These are phyloP conservation scores for Tachuris rubrigastra DNA, from an alignment of 2,113 vertebrate species.

Conservation along the genomic window DNA sequence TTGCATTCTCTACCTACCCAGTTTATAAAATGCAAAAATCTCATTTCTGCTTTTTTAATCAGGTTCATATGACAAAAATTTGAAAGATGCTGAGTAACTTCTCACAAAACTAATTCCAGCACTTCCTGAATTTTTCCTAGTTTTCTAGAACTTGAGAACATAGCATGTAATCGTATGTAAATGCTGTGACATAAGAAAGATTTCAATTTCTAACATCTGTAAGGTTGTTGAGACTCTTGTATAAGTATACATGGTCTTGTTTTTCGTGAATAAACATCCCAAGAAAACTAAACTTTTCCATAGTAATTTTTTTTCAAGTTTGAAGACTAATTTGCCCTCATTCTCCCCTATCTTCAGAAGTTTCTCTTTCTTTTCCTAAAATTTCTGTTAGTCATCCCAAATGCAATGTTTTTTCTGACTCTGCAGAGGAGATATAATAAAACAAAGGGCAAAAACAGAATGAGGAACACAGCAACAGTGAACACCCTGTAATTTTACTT, in stretches of 20 bases:
- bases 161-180: not conserved
- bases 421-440: not conserved
- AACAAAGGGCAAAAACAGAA: not conserved
- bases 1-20: not conserved
- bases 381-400: not conserved
- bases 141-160: not conserved
- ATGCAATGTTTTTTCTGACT: not conserved
- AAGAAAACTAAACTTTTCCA: not conserved
- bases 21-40: not conserved
- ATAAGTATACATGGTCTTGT: not conserved
- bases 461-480: not conserved
- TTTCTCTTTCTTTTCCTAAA: not conserved
- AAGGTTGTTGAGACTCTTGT: not conserved
- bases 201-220: not conserved
- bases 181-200: not conserved
- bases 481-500: not conserved
- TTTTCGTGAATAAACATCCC: not conserved
- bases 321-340: not conserved
- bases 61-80: not conserved
- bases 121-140: not conserved
- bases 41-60: not conserved
- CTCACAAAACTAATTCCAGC: not conserved
- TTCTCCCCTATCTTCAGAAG: not conserved
- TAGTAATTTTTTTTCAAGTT: not conserved
- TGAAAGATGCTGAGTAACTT: not conserved